Base-by-base conservation (phyloP, 2,113 vertebrate species). In the Dinomys branickii region DNA sequence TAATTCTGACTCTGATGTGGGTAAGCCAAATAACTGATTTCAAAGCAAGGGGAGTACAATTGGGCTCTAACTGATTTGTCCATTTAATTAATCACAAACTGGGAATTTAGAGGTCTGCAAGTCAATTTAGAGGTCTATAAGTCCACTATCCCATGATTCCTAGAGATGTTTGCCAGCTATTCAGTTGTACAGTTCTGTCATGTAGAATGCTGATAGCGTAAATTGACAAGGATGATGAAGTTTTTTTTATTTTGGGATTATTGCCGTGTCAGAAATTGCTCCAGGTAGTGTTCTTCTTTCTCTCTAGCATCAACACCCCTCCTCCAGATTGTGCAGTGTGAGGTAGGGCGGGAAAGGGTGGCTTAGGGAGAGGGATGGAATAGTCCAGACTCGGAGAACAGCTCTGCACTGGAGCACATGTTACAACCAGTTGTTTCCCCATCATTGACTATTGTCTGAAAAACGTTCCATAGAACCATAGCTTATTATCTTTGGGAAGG, bases 381-480 rank as follows among this genome's bases (percentile, higher is more conserved):
- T 47, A 47, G 38, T 5, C 26, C n/a, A 84, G 16, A 58, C 12
- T 77, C 19, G 71, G 91, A 96, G 93, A 97, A 73, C 65, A 95
- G 83, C 14, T 59, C 4, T 59, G 30, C 86, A 97, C 96, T 88
- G 94, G 41, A 96, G 90, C 58, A 77, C 3, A 50, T 94, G 50
- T 35, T 94, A 86, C 97, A 88, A 28, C 54, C 12, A 86, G 30
- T 97, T 88, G 1, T 90, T 95, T 90, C 91, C 44, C 44, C 95
- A 5, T 80, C 83, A 85, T 69, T 91, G 75, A 35, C 47, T 77
- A 20, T 91, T 97, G 52, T 94, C 83, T 98, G 91, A 93, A 95
- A 95, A 61, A 3, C 69, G 91, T 54, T 94, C 33, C 89, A 47
- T 94, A 91, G 56, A 41, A 94, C 91, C 26, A 88, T 93, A 78